These are phyloP conservation scores for Acanthosepion lycidas DNA, from an alignment of 2,888 invertebrate species.

Conservation along the genomic window DNA sequence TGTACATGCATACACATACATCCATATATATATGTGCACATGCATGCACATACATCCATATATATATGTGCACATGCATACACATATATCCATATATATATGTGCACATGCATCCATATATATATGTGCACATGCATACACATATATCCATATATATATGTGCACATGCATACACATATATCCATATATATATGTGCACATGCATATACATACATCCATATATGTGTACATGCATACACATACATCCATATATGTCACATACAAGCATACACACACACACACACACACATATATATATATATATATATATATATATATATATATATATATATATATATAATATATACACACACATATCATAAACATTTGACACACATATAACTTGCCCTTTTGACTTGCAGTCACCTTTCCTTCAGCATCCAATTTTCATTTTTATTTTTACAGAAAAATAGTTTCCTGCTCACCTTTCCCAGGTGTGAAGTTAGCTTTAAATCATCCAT, in stretches of 20 bases:
- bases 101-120: background rate
- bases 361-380: background rate
- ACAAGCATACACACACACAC: background rate
- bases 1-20: no score
- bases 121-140: background rate
- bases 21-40: no score
- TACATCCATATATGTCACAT: background rate
- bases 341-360: background rate
- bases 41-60: background rate
- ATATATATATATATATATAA: background rate
- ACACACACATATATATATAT: background rate
- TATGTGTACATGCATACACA: background rate
- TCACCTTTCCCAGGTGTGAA: background rate
- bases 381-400: conserved; percentile 33
- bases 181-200: background rate
- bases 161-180: background rate
- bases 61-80: background rate
- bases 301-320: background rate
- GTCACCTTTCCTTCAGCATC: background rate
- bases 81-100: no score
- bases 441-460: conserved; percentile 4
- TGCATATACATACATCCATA: background rate
- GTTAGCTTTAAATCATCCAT: background rate
- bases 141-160: no score
- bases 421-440: conserved; percentile 1